Percentiles rank a stretch among this genome's conserved stretches.
These are phyloP conservation scores for Corythornis vintsioides DNA, from an alignment of 2,113 vertebrate genomes.

Conservation along the genomic window DNA sequence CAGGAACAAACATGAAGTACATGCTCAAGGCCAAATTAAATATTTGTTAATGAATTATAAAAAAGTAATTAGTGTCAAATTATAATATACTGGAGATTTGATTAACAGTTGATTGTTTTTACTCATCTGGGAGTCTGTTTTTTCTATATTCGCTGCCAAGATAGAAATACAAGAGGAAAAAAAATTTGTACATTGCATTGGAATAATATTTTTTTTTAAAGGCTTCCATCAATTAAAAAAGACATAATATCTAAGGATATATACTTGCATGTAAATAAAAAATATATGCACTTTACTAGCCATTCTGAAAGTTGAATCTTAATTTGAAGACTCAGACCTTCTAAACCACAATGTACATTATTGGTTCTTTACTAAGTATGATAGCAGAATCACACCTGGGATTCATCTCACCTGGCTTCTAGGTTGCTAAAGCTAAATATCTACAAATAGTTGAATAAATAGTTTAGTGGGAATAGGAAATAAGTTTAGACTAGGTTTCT, in stretches of 20 bases:
- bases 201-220: not conserved
- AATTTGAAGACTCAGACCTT: not conserved
- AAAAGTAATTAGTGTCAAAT: conserved; percentile 56
- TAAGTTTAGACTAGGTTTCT: not conserved
- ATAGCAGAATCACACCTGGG: not conserved
- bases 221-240: not conserved
- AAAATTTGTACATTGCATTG: not conserved
- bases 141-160: conserved; percentile 15
- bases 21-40: conserved; percentile 59
- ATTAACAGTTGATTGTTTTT: conserved; percentile 63
- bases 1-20: conserved; percentile 24
- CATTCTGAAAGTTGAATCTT: not conserved
- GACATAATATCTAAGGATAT: not conserved
- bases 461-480: not conserved
- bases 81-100: conserved; percentile 50
- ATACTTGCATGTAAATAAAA: not conserved
- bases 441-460: too few species aligned
- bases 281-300: not conserved
- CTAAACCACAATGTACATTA: not conserved
- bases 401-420: not conserved
- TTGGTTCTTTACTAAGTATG: not conserved
- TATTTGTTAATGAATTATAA: conserved; percentile 66
- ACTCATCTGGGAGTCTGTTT: conserved; percentile 31
- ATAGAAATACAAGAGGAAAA: not conserved
- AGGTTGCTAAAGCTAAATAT: not conserved